These are phyloP conservation scores for Symphodus melops DNA, from an alignment of 2,113 vertebrate genomes.

Conservation along the genomic window DNA sequence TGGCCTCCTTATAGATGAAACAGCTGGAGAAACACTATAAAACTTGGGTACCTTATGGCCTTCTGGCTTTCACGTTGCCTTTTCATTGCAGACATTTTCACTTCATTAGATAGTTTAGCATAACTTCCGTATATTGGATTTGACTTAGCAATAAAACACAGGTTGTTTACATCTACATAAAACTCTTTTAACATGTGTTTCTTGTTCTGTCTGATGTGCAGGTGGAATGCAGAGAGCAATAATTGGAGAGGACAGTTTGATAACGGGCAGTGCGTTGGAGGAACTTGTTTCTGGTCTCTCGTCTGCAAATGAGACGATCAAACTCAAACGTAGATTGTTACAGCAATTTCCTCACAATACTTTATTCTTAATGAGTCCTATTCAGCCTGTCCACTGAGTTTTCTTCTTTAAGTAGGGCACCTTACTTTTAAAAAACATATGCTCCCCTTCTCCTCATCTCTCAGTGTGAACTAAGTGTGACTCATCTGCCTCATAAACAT, in stretches of 20 bases:
- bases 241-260: not conserved
- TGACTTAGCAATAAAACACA: constrained; percentile 41
- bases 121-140: constrained; percentile 44
- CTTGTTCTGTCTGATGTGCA: not conserved
- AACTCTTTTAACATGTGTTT: constrained; percentile 29
- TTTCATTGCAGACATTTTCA: constrained; percentile 39
- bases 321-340: not conserved
- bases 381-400: not conserved
- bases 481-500: not conserved
- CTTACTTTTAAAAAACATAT: not conserved
- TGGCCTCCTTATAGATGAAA: constrained; percentile 54
- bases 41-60: constrained; percentile 53
- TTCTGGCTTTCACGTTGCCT: constrained; percentile 71
- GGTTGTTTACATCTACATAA: constrained; percentile 38
- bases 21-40: constrained; percentile 55
- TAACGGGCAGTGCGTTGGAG: not conserved
- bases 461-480: not conserved
- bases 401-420: not conserved
- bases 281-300: not conserved
- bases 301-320: not conserved
- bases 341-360: not conserved
- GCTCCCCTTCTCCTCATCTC: not conserved
- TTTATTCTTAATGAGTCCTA: not conserved
- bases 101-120: constrained; percentile 41
- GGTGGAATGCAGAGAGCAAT: not conserved